phyloP scores from a whole-genome alignment of 1,140 invertebrate genomes.

The Cotesia chilonis region DNA sequence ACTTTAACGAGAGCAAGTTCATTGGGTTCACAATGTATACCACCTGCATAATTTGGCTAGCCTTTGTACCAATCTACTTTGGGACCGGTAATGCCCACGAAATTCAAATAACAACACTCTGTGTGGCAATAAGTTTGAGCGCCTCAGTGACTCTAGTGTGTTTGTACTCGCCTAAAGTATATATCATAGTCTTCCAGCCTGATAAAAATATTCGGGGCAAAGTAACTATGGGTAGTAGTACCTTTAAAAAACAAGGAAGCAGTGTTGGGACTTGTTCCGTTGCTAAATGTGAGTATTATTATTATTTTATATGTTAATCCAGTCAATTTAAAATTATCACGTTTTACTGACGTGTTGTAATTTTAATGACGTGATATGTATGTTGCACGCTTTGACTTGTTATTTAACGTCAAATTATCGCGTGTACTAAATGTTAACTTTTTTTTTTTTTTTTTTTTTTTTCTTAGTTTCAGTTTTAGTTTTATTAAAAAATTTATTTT shows the following conservation, averaged over 20 bases:
- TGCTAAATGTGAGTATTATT: slow-evolving; percentile 56
- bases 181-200: slow-evolving; percentile 77
- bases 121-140: slow-evolving; percentile 77
- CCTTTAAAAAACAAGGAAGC: slow-evolving; percentile 59
- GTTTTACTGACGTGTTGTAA: slow-evolving; percentile 23
- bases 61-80: slow-evolving; percentile 80
- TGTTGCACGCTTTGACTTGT: slow-evolving; percentile 14
- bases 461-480: too few relatives aligned
- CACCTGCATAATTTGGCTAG: slow-evolving; percentile 80
- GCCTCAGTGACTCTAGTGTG: slow-evolving; percentile 77
- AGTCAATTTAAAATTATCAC: neutral
- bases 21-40: slow-evolving; percentile 83
- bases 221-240: slow-evolving; percentile 54
- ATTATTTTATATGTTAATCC: too few relatives aligned
- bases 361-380: slow-evolving; percentile 13
- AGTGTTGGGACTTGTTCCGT: slow-evolving; percentile 58
- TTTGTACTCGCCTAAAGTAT: slow-evolving; percentile 79
- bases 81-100: slow-evolving; percentile 74
- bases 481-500: too few relatives aligned
- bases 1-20: slow-evolving; percentile 80
- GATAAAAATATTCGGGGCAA: slow-evolving; percentile 69
- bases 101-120: slow-evolving; percentile 78
- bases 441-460: too few relatives aligned
- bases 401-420: slow-evolving; percentile 16
- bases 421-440: neutral